Evolutionary conservation across 2,888 invertebrate species (phyloP).

Genomic region (Xylocampa areola): DNA sequence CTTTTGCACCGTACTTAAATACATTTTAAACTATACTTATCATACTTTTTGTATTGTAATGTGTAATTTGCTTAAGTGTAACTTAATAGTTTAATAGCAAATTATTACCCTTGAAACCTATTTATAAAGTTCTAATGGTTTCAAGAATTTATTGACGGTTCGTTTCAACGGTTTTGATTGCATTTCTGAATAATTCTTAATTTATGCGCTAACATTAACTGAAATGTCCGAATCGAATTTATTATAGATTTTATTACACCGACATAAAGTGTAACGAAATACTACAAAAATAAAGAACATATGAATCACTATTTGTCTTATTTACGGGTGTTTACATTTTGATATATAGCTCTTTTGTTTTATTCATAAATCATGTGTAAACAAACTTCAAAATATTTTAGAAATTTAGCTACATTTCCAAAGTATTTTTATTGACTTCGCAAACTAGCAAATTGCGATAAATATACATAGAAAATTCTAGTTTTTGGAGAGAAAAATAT

Average conservation of each 20-base stretch:
- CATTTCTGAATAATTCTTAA: constrained; percentile 37
- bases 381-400: constrained; percentile 15
- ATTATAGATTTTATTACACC: constrained; percentile 40
- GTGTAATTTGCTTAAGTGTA: constrained; percentile 25
- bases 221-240: constrained; percentile 28
- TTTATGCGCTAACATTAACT: constrained; percentile 43
- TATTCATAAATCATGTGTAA: constrained; percentile 7
- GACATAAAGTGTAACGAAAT: constrained; percentile 37
- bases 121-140: background rate
- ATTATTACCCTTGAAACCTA: constrained; percentile 18
- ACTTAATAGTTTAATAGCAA: constrained; percentile 38
- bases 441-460: constrained; percentile 11
- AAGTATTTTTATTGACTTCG: constrained; percentile 13
- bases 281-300: constrained; percentile 19
- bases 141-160: constrained; percentile 30
- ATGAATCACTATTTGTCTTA: constrained; percentile 35
- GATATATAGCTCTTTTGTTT: constrained; percentile 37
- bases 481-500: constrained; percentile 7
- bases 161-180: constrained; percentile 25
- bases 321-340: constrained; percentile 38
- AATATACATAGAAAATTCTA: constrained; percentile 19
- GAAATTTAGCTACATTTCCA: constrained; percentile 4
- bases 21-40: constrained; percentile 25
- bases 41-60: constrained; percentile 14
- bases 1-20: constrained; percentile 22